Conservation (phyloP, 2,888 invertebrate species). For the Thecocarcelia acutangulata region DNA sequence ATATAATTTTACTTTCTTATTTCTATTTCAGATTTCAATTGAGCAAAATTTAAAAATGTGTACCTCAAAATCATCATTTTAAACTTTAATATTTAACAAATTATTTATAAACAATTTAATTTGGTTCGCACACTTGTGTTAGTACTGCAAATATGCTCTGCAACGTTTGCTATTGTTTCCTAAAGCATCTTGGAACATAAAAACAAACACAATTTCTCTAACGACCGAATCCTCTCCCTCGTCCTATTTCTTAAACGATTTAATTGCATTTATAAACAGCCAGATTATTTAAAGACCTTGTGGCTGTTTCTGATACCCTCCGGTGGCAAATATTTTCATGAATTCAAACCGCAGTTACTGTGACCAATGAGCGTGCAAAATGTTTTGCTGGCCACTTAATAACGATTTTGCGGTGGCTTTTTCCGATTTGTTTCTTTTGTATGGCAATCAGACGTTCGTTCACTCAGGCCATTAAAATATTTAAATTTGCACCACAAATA, state of each 20-base stretch:
- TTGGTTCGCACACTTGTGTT: too few species aligned
- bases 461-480: constrained; percentile 53
- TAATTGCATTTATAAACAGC: constrained; percentile 23
- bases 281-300: constrained; percentile 12
- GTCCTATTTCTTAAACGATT: neutral
- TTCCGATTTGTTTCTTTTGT: constrained; percentile 1
- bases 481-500: constrained; percentile 22
- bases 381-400: constrained; percentile 40
- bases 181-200: too few species aligned
- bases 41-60: too few species aligned
- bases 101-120: too few species aligned
- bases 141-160: too few species aligned
- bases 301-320: neutral
- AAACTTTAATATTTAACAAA: too few species aligned
- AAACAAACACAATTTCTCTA: too few species aligned
- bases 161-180: too few species aligned
- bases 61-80: too few species aligned
- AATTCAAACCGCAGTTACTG: constrained; percentile 2
- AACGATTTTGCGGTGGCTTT: constrained; percentile 29
- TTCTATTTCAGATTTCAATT: too few species aligned
- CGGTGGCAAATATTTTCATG: neutral
- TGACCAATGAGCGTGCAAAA: constrained; percentile 3
- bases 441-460: constrained; percentile 8
- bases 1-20: too few species aligned
- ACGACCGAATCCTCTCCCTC: too few species aligned